Evolutionary conservation across 2,797 vertebrate genomes (phyloP), one percentile per base, ranked within the genome.

Genomic region (Scolopax bukidnonensis): DNA sequence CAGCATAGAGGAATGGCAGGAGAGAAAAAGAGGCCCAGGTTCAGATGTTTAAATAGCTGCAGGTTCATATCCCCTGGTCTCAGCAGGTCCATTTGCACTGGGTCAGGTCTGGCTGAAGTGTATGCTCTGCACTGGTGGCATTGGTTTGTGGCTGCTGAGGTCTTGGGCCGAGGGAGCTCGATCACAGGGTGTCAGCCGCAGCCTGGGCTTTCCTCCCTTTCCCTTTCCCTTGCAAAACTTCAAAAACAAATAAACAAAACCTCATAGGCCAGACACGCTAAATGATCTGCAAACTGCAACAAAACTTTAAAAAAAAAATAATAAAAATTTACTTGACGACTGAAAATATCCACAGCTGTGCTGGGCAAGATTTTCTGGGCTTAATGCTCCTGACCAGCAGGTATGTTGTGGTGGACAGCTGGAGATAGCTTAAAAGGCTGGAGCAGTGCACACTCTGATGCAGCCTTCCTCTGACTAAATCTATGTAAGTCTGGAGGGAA

Each of bases 101-200:
- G 84, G 63, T 75, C 41, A 20, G 56, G 61, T 32, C 64, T 87
- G 89, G 77, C 48, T 79, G 41, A 15, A 76, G 40, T 0, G 2
- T 60, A 16, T n/a, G n/a, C 20, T 45, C 40, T 71, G 4, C n/a
- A 9, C 36, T 67, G 2, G 1, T 56, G 45, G 16, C 18, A 0
- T 32, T 60, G 67, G 33, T 84, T 53, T 94, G 93, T 85, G 91
- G 90, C 74, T 88, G 45, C 81, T 84, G 79, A 95, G 85, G 74
- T 71, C 80, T 82, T 36, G 41, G 59, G 54, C 70, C 63, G 77
- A 88, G 51, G 11, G 40, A 90, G 15, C 16, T 70, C 51, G n/a
- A 8, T 90, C 85, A 36, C 80, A 89, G 60, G 48, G 43, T 91
- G 68, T 68, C 92, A 95, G 48, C 81, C 60, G 32, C 90, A 91